phyloP scores from a whole-genome alignment of 2,888 invertebrate species.

The Capitulum mitella region DNA sequence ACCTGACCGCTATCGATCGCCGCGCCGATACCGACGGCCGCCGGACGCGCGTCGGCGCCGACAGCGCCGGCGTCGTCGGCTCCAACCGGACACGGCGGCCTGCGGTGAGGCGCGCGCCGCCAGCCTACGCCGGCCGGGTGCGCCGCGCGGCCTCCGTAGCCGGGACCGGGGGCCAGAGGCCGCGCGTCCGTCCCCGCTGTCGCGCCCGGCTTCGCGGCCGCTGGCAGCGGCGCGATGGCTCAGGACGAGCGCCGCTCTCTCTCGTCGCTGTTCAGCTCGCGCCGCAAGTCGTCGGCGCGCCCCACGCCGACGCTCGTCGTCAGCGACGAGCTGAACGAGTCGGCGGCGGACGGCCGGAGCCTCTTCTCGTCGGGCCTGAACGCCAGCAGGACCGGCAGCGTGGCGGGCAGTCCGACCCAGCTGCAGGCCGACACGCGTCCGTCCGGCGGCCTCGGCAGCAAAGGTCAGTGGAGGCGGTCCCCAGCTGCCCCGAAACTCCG shows the following conservation, averaged over 20 bases:
- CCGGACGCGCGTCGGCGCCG: too few relatives aligned
- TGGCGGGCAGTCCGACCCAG: background rate
- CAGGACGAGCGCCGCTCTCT: conserved; percentile 21
- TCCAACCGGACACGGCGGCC: too few relatives aligned
- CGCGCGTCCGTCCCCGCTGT: background rate
- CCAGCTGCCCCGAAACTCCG: too few relatives aligned
- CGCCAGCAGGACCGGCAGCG: conserved; percentile 4
- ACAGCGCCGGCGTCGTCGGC: too few relatives aligned
- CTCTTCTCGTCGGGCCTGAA: background rate
- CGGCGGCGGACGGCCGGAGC: background rate
- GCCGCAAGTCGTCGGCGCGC: background rate
- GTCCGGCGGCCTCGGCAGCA: background rate
- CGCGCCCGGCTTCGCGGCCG: background rate
- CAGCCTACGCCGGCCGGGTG: too few relatives aligned
- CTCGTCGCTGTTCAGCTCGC: background rate
- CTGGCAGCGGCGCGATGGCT: background rate
- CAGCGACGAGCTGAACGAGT: conserved; percentile 10
- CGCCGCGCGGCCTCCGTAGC: too few relatives aligned
- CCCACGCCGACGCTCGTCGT: conserved; percentile 18
- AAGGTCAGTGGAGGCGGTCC: too few relatives aligned
- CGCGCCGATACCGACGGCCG: too few relatives aligned
- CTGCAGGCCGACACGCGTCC: background rate
- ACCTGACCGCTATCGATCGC: too few relatives aligned
- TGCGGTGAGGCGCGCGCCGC: too few relatives aligned
- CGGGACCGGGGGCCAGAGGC: background rate